phyloP scores from a whole-genome alignment of 2,113 vertebrate genomes.

The Eudyptes chrysolophus region DNA sequence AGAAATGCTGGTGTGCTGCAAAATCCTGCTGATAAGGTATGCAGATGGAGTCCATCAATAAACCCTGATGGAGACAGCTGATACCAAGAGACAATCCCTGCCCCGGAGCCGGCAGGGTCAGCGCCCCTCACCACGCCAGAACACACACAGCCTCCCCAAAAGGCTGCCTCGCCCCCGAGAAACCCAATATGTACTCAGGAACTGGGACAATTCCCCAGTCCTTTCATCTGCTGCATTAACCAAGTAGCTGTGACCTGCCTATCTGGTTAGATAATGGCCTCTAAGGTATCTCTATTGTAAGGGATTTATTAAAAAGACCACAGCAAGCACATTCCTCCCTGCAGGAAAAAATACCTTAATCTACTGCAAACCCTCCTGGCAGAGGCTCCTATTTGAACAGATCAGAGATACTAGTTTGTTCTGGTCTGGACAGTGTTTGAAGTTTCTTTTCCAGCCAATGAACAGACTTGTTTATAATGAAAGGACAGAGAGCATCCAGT shows the following conservation, averaged over 20 bases:
- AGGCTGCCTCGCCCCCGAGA: not conserved
- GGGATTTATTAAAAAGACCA: slow-evolving; percentile 18
- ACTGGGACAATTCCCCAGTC: not conserved
- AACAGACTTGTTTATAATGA: slow-evolving; percentile 43
- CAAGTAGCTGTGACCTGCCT: slow-evolving; percentile 31
- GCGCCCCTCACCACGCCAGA: not conserved
- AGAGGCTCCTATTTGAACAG: slow-evolving; percentile 25
- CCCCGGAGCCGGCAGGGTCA: slow-evolving; percentile 4
- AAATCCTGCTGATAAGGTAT: slow-evolving; percentile 24
- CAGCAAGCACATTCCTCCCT: slow-evolving; percentile 19
- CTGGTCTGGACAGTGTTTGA: slow-evolving; percentile 23
- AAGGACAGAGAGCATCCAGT: not conserved
- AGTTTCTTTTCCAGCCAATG: slow-evolving; percentile 26
- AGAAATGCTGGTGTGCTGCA: not conserved
- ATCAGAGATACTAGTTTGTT: slow-evolving; percentile 43
- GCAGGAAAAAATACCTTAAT: slow-evolving; percentile 30
- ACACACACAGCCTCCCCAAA: not conserved
- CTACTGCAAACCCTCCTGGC: slow-evolving; percentile 19
- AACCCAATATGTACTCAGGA: slow-evolving; percentile 35
- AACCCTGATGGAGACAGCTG: slow-evolving; percentile 22
- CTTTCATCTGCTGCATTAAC: not conserved
- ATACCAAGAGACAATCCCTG: slow-evolving; percentile 52
- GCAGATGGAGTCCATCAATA: slow-evolving; percentile 28
- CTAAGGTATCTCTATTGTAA: slow-evolving; percentile 9
- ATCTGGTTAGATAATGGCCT: not conserved